Percentiles rank a stretch among this genome's conserved stretches.
These are phyloP conservation scores for Bombus fervidus DNA, from an alignment of 1,140 invertebrate species.

Conservation along the genomic window DNA sequence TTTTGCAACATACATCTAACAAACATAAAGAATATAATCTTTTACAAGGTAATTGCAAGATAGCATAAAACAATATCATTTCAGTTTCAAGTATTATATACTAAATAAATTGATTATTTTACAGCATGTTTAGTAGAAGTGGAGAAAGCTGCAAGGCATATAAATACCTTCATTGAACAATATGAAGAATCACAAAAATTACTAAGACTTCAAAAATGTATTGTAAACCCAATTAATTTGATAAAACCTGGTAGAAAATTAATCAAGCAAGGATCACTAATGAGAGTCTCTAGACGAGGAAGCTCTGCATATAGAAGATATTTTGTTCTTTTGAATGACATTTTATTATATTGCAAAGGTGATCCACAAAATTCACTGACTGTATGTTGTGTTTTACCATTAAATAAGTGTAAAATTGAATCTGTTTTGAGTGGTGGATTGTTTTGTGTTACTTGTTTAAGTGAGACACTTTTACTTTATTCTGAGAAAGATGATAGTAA, in stretches of 20 bases:
- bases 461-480: conserved; percentile 84
- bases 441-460: conserved; percentile 84
- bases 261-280: conserved; percentile 87
- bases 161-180: conserved; percentile 88
- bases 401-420: conserved; percentile 85
- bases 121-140: conserved; percentile 87
- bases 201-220: conserved; percentile 86
- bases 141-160: conserved; percentile 87
- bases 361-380: conserved; percentile 82
- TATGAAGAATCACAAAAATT: conserved; percentile 88
- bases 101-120: conserved; percentile 11
- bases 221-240: conserved; percentile 85
- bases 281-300: conserved; percentile 85
- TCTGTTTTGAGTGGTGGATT: conserved; percentile 83
- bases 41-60: conserved; percentile 76
- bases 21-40: conserved; percentile 85
- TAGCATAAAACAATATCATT: background rate
- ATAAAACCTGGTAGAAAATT: conserved; percentile 87
- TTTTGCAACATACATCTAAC: conserved; percentile 85
- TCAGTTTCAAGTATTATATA: background rate
- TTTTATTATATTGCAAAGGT: conserved; percentile 85
- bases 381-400: conserved; percentile 84
- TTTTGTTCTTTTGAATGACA: conserved; percentile 79
- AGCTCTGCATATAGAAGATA: conserved; percentile 84
- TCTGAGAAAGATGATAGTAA: conserved; percentile 83